These are phyloP conservation scores for Daktulosphaira vitifoliae DNA, from an alignment of 1,140 invertebrate species.

Conservation along the genomic window DNA sequence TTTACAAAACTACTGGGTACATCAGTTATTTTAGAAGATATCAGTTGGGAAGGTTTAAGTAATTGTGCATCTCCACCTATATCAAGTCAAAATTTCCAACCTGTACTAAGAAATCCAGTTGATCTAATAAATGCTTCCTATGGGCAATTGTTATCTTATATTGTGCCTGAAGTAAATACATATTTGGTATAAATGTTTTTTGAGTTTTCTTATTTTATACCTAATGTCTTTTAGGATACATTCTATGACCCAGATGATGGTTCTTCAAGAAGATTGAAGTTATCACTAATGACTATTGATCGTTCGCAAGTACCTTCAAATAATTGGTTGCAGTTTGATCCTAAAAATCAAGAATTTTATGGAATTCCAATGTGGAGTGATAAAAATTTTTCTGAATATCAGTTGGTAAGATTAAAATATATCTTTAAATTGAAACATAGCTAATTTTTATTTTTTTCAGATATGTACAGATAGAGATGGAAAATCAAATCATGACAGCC, in stretches of 20 bases:
- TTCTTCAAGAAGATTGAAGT: constrained; percentile 58
- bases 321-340: constrained; percentile 85
- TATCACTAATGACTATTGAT: constrained; percentile 64
- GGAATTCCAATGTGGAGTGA: constrained; percentile 65
- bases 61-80: constrained; percentile 48
- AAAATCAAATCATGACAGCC: constrained; percentile 62
- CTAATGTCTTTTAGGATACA: constrained; percentile 55
- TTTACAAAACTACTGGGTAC: constrained; percentile 2
- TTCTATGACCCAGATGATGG: constrained; percentile 85
- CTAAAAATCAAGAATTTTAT: constrained; percentile 79
- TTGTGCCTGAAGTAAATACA: constrained; percentile 61
- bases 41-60: constrained; percentile 51
- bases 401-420: constrained; percentile 50
- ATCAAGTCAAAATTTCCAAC: constrained; percentile 56
- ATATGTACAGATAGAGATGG: constrained; percentile 57
- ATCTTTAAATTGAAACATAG: neutral
- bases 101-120: constrained; percentile 70
- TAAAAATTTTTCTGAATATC: constrained; percentile 63
- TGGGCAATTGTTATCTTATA: constrained; percentile 66
- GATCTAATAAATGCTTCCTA: constrained; percentile 71
- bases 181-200: constrained; percentile 1
- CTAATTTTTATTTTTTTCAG: constrained; percentile 37
- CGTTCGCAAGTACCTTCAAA: constrained; percentile 53
- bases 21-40: constrained; percentile 12
- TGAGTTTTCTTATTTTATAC: neutral